Conservation (phyloP, 1,140 invertebrate species). For the Caenorhabditis inopinata region DNA sequence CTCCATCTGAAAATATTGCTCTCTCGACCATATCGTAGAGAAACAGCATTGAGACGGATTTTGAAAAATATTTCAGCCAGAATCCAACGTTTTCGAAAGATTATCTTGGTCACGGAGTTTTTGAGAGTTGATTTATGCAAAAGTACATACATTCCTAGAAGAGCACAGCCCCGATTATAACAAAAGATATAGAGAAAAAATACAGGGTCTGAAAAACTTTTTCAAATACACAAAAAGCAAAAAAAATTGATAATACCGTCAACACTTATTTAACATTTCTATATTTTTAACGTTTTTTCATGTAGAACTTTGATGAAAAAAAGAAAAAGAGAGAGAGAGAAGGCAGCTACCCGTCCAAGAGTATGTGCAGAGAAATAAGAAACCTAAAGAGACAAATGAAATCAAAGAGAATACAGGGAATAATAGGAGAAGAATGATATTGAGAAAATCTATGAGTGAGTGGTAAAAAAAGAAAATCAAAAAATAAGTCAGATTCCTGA, state of each 20-base stretch:
- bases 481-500: neutral
- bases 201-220: no score
- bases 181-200: no score
- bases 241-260: no score
- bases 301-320: neutral
- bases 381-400: neutral
- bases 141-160: neutral
- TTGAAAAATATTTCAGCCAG: neutral
- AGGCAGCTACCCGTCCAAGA: slow-evolving; percentile 23
- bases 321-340: neutral
- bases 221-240: no score
- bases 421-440: neutral
- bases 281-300: neutral
- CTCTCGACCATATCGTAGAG: no score
- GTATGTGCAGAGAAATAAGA: slow-evolving; percentile 16
- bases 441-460: neutral
- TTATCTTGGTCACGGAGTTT: no score
- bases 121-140: neutral
- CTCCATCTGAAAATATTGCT: neutral
- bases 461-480: neutral
- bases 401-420: neutral
- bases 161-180: no score
- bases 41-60: no score
- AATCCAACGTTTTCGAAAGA: neutral
- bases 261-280: neutral